These are phyloP conservation scores for Tupiocoris notatus DNA, from an alignment of 2,888 invertebrate genomes.

Conservation along the genomic window DNA sequence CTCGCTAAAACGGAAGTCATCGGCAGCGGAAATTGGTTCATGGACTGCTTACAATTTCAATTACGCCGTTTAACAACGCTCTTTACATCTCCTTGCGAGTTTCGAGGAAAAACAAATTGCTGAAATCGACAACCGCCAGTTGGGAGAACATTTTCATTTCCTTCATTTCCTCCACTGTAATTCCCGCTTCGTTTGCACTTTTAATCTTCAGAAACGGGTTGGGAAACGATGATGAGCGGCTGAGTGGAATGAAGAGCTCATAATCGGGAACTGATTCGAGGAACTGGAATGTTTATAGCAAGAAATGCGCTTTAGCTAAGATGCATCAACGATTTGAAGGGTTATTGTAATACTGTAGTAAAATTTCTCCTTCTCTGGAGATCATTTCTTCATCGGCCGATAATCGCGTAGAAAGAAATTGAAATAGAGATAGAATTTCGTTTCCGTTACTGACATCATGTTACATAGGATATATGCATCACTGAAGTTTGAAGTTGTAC, in stretches of 20 bases:
- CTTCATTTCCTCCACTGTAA: not conserved
- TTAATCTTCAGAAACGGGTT: not conserved
- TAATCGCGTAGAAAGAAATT: no score
- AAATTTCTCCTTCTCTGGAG: no score
- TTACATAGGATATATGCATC: no score
- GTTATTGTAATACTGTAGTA: no score
- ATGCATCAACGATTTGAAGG: no score
- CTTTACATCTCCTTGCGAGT: not conserved
- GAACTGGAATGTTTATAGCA: no score
- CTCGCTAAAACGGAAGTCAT: not conserved
- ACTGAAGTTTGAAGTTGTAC: no score
- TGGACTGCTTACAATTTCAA: not conserved
- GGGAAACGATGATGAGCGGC: not conserved
- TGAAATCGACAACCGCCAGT: not conserved
- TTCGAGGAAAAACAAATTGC: not conserved
- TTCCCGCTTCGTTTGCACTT: not conserved
- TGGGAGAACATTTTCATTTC: not conserved
- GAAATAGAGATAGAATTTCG: no score
- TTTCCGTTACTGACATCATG: no score
- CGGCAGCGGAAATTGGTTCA: not conserved
- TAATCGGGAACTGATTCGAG: not conserved
- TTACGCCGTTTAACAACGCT: not conserved
- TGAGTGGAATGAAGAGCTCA: not conserved
- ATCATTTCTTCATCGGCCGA: no score
- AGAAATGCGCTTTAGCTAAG: no score